Evolutionary conservation across 2,888 invertebrate species (phyloP).

Genomic region (Koerneria pararmatus): DNA sequence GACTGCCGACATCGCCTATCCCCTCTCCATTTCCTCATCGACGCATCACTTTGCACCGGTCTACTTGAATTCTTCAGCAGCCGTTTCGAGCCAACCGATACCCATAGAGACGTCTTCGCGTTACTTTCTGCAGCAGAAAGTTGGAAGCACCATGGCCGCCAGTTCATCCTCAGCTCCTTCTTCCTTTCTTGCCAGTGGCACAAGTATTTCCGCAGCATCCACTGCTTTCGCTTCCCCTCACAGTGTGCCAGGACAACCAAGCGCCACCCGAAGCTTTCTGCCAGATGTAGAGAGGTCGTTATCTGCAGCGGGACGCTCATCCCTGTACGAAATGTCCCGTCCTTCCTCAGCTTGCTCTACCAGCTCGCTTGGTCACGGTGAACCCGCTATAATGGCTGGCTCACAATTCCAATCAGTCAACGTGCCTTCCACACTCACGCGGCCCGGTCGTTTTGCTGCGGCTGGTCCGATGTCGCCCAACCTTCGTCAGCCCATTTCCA

Average conservation of each 20-base stretch:
- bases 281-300: neutral
- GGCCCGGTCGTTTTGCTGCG: neutral
- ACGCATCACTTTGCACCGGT: no score
- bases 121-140: no score
- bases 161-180: neutral
- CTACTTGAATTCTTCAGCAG: no score
- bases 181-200: neutral
- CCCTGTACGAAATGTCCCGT: slow-evolving; percentile 14
- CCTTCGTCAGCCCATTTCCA: slow-evolving; percentile 20
- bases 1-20: no score
- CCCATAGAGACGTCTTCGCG: no score
- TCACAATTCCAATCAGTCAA: slow-evolving; percentile 9
- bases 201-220: neutral
- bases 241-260: neutral
- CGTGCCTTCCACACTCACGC: neutral
- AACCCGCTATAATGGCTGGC: neutral
- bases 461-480: neutral
- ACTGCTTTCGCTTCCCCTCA: neutral
- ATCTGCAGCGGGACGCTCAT: slow-evolving; percentile 1
- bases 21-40: no score
- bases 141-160: neutral
- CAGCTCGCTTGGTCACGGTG: neutral
- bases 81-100: no score
- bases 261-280: neutral
- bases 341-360: slow-evolving; percentile 16